Evolutionary conservation across 2,113 vertebrate genomes (phyloP).

Genomic region (Cathartes aura): DNA sequence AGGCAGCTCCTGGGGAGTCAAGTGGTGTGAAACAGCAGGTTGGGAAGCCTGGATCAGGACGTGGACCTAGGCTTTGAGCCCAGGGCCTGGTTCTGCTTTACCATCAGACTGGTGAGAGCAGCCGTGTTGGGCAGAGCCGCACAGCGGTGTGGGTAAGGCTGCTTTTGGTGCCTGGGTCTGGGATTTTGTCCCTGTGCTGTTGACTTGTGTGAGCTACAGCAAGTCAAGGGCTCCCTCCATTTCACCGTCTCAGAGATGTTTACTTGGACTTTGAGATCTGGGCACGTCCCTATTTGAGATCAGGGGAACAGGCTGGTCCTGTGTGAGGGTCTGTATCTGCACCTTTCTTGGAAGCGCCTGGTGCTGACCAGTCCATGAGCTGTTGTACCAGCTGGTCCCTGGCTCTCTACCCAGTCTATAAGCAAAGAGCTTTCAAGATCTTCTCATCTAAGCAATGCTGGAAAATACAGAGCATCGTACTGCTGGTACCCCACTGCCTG

Average conservation of each 20-base stretch:
- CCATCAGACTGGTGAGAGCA: not conserved
- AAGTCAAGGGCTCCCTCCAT: accelerated
- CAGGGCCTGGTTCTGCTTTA: not conserved
- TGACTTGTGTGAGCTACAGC: not conserved
- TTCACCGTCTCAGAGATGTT: not conserved
- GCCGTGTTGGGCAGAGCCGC: not conserved
- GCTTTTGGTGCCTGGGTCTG: not conserved
- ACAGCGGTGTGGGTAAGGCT: not conserved
- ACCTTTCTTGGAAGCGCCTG: not conserved
- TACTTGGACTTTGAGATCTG: not conserved
- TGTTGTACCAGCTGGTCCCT: not conserved
- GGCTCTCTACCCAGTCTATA: not conserved
- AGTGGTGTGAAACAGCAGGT: not conserved
- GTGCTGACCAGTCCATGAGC: not conserved
- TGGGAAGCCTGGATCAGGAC: not conserved
- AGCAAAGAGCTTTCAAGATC: not conserved
- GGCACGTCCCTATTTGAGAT: not conserved
- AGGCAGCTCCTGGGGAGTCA: not conserved
- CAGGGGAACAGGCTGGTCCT: not conserved
- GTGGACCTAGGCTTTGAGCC: not conserved
- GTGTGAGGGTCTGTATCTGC: not conserved
- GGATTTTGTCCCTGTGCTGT: not conserved
- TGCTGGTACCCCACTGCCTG: not conserved
- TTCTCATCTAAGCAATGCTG: not conserved
- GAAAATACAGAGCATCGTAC: not conserved